Evolutionary conservation across 2,113 vertebrate genomes (phyloP).

Genomic region (western clawed frog (Xenopus tropicalis)): UCB_Xtro_10.0 CM004443.2:154724001-154724500

Average conservation of each 20-base stretch:
- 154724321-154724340: conserved; percentile 60
- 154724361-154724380: conserved; percentile 49
- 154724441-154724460: too few species aligned
- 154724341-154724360: conserved; percentile 48
- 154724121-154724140: conserved; percentile 65
- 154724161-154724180: conserved; percentile 67
- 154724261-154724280: conserved; percentile 55
- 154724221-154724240: conserved; percentile 63
- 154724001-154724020: conserved; percentile 31
- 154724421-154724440: neutral
- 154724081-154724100: conserved; percentile 49
- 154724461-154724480: too few species aligned
- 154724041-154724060: conserved; percentile 18
- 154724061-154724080: conserved; percentile 4
- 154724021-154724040: conserved; percentile 10
- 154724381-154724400: conserved; percentile 39
- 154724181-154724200: conserved; percentile 64
- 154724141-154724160: conserved; percentile 59
- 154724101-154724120: conserved; percentile 59
- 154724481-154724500: too few species aligned
- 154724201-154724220: conserved; percentile 67
- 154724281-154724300: conserved; percentile 51
- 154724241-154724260: conserved; percentile 66
- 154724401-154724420: neutral
- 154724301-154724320: conserved; percentile 52